phyloP scores from a whole-genome alignment of 2,113 vertebrate species.

The Pristiophorus japonicus region DNA sequence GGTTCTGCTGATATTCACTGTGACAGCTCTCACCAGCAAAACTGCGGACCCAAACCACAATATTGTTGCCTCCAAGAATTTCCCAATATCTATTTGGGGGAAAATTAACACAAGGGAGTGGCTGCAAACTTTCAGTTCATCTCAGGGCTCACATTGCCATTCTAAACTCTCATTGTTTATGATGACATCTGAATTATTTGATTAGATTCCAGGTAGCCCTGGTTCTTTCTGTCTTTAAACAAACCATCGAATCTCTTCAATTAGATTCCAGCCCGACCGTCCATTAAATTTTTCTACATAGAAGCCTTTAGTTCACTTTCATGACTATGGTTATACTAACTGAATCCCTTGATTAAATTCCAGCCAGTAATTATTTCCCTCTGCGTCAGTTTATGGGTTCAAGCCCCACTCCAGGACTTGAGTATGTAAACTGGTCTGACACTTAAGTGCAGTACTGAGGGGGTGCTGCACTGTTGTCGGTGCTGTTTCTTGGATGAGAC shows the following conservation, averaged over 20 bases:
- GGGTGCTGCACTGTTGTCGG: no score
- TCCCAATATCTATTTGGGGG: conserved; percentile 1
- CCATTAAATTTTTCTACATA: background rate
- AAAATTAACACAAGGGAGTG: background rate
- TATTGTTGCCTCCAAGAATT: background rate
- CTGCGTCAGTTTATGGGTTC: no score
- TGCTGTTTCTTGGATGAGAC: background rate
- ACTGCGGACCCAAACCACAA: background rate
- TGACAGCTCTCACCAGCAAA: background rate
- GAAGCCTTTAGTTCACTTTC: background rate
- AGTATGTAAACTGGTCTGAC: background rate
- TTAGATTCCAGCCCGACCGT: background rate
- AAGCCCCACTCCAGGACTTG: no score
- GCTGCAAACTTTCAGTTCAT: background rate
- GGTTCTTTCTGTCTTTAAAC: background rate
- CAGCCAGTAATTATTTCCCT: background rate
- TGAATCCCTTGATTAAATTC: background rate
- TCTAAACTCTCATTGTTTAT: background rate
- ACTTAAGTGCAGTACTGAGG: background rate
- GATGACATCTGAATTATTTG: background rate
- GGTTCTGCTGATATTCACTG: background rate
- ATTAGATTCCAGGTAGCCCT: background rate
- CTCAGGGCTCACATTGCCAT: background rate
- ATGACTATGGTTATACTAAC: background rate
- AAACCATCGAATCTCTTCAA: background rate